Conservation (phyloP, 2,888 invertebrate genomes). For the Trissolcus japonicus region DNA sequence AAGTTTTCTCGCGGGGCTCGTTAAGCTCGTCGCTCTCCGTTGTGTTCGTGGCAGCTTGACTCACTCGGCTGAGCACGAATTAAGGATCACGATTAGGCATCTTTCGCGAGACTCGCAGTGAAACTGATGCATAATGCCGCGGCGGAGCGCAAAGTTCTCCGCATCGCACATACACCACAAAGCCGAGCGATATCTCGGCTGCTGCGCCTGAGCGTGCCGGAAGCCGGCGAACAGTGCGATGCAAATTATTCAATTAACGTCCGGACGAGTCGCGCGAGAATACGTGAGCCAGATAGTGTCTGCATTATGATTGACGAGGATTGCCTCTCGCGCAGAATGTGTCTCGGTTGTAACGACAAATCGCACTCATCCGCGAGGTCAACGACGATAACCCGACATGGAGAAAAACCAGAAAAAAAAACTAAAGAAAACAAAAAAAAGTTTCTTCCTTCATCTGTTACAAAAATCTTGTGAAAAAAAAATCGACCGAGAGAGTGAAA, state of each 20-base stretch:
- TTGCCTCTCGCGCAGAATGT: constrained; percentile 3
- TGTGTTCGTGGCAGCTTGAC: constrained; percentile 33
- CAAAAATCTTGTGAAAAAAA: background rate
- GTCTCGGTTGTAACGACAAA: constrained; percentile 35
- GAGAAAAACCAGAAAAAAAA: background rate
- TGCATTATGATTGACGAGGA: constrained; percentile 58
- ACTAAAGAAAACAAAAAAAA: no score
- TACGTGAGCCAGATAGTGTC: constrained; percentile 65
- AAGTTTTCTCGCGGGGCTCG: constrained; percentile 50
- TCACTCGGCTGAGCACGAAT: constrained; percentile 50
- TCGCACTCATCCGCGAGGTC: constrained; percentile 13
- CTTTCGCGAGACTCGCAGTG: constrained; percentile 43
- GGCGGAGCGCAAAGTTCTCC: constrained; percentile 28
- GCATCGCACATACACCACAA: constrained; percentile 1
- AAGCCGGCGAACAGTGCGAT: constrained; percentile 65
- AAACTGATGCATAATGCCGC: constrained; percentile 39
- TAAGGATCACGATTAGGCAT: constrained; percentile 50
- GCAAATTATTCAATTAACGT: constrained; percentile 74
- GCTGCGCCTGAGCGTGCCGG: constrained; percentile 59
- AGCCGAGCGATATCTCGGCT: constrained; percentile 1
- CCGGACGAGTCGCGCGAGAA: constrained; percentile 53
- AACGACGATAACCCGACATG: no score
- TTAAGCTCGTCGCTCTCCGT: constrained; percentile 45
- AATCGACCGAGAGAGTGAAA: background rate
- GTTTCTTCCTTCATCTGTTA: background rate